A percentile compares a stretch with the other conserved stretches of the same genome.
phyloP scores from a whole-genome alignment of 2,888 invertebrate species.

The Cyaniris semiargus region DNA sequence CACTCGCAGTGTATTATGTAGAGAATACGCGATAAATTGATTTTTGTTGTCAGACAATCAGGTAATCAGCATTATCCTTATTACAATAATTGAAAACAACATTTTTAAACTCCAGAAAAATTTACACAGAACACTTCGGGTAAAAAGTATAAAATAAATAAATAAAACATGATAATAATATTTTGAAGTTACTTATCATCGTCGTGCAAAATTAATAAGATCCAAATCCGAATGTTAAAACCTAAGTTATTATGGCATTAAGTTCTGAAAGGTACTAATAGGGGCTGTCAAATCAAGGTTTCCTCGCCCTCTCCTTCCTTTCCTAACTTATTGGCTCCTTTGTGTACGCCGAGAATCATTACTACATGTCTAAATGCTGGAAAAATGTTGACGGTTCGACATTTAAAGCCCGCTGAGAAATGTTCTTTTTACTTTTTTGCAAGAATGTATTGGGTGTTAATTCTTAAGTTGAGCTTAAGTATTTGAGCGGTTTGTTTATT shows the following conservation, averaged over 20 bases:
- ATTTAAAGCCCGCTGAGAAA: background rate
- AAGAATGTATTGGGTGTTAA: background rate
- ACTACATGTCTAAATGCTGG: constrained; percentile 7
- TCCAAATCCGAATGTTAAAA: background rate
- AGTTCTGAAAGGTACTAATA: constrained; percentile 22
- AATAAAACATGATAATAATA: background rate
- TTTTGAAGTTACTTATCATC: background rate
- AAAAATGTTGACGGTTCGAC: background rate
- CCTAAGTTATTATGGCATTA: constrained; percentile 22
- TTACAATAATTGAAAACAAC: background rate
- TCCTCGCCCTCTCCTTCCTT: too few relatives aligned
- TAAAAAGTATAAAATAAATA: background rate
- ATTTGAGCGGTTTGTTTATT: too few relatives aligned
- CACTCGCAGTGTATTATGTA: too few relatives aligned
- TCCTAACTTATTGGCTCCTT: constrained; percentile 9
- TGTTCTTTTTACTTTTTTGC: background rate
- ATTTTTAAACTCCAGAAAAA: background rate
- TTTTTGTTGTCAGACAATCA: too few relatives aligned
- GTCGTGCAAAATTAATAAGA: background rate
- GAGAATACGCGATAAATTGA: too few relatives aligned
- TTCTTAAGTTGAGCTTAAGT: background rate
- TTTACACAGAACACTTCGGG: background rate
- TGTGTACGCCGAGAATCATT: background rate
- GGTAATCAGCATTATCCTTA: background rate
- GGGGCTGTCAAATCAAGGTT: constrained; percentile 2